Evolutionary conservation across 1,140 invertebrate genomes (phyloP).

Genomic region (Aethina tumida): DNA sequence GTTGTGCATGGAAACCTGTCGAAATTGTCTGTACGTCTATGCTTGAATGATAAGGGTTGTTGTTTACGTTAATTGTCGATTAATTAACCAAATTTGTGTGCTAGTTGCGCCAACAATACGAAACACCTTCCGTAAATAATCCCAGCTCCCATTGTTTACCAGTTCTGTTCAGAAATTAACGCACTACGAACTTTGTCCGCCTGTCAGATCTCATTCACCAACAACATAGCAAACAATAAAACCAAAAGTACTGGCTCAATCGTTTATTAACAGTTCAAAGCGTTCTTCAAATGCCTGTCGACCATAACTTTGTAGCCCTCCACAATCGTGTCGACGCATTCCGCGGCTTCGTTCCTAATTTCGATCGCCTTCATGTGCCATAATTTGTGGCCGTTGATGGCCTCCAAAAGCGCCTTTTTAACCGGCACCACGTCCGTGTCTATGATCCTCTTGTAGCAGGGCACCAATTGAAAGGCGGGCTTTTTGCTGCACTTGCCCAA

Average conservation of each 20-base stretch:
- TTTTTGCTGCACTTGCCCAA: conserved; percentile 21
- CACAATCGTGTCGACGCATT: conserved; percentile 18
- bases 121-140: conserved; percentile 1
- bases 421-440: conserved; percentile 21
- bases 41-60: background rate
- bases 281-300: conserved; percentile 9
- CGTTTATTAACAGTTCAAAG: conserved; percentile 8
- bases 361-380: conserved; percentile 18
- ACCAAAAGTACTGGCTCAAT: no score
- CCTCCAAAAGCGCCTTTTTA: conserved; percentile 18
- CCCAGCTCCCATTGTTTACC: background rate
- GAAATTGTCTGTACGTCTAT: no score
- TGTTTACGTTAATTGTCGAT: background rate
- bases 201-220: no score
- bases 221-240: no score
- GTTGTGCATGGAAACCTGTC: conserved; percentile 24
- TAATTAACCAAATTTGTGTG: background rate
- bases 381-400: conserved; percentile 16
- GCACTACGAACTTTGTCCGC: background rate
- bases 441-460: conserved; percentile 28
- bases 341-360: conserved; percentile 13
- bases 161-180: conserved; percentile 8
- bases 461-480: conserved; percentile 16
- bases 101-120: background rate
- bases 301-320: conserved; percentile 13